phyloP scores from a whole-genome alignment of 2,888 invertebrate genomes.

The Formica aserva region DNA sequence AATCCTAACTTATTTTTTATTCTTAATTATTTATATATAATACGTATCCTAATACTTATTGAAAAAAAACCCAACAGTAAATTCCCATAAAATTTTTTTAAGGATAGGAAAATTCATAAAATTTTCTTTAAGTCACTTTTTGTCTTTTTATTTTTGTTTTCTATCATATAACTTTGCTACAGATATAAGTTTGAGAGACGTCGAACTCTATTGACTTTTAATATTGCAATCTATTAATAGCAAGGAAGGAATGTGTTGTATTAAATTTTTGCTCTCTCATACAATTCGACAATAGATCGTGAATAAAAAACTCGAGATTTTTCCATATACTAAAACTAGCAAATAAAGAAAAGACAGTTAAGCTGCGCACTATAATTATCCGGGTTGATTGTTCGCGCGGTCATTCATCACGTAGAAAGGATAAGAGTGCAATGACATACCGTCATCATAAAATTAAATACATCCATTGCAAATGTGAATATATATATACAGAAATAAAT shows the following conservation, averaged over 20 bases:
- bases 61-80: background rate
- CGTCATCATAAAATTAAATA: slow-evolving; percentile 13
- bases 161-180: background rate
- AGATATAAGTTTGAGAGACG: background rate
- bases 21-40: background rate
- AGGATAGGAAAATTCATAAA: background rate
- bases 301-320: slow-evolving; percentile 3
- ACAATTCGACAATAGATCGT: background rate
- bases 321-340: background rate
- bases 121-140: background rate
- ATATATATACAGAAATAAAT: background rate
- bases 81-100: background rate
- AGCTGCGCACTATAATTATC: background rate
- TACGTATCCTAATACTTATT: background rate
- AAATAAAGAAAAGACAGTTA: background rate
- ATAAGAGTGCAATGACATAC: background rate
- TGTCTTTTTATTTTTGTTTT: background rate
- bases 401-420: background rate
- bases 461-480: background rate
- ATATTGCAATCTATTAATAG: background rate
- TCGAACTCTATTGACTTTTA: background rate
- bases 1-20: background rate
- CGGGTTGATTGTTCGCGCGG: background rate
- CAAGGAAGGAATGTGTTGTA: background rate
- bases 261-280: background rate